Percentiles rank a stretch among this genome's conserved stretches.
Conservation (phyloP, 2,113 vertebrate genomes). For the Rhinoderma darwinii region DNA sequence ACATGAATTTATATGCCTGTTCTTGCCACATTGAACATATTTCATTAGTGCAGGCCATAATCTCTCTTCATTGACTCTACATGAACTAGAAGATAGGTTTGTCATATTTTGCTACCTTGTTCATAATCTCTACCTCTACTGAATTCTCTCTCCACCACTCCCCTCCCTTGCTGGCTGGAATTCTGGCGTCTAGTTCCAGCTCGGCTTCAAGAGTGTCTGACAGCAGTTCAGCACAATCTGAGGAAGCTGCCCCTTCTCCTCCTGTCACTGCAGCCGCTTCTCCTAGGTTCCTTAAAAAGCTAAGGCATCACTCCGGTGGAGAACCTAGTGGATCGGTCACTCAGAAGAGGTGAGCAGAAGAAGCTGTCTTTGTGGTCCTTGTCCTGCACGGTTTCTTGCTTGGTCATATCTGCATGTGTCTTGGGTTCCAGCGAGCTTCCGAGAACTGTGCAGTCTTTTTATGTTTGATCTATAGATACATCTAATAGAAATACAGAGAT, state of each 20-base stretch:
- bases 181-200: slow-evolving; percentile 58
- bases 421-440: neutral
- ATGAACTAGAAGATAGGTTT: neutral
- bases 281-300: slow-evolving; percentile 77
- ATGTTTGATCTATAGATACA: neutral
- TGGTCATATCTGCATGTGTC: slow-evolving; percentile 19
- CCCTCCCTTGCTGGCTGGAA: slow-evolving; percentile 64
- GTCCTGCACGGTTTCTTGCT: slow-evolving; percentile 14
- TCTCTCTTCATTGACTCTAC: neutral
- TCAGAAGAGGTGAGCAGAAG: slow-evolving; percentile 81
- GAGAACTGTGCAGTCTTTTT: neutral
- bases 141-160: slow-evolving; percentile 56
- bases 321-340: slow-evolving; percentile 74
- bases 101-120: neutral
- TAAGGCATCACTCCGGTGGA: slow-evolving; percentile 76
- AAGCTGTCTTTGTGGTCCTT: neutral
- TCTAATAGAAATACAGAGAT: neutral
- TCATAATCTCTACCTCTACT: slow-evolving; percentile 22
- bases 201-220: slow-evolving; percentile 61
- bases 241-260: slow-evolving; percentile 65
- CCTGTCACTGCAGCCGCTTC: slow-evolving; percentile 77
- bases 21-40: too few species aligned
- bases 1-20: too few species aligned
- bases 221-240: slow-evolving; percentile 66
- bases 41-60: too few species aligned